phyloP scores from a whole-genome alignment of 2,113 vertebrate genomes.

The Cephalophus harveyi region DNA sequence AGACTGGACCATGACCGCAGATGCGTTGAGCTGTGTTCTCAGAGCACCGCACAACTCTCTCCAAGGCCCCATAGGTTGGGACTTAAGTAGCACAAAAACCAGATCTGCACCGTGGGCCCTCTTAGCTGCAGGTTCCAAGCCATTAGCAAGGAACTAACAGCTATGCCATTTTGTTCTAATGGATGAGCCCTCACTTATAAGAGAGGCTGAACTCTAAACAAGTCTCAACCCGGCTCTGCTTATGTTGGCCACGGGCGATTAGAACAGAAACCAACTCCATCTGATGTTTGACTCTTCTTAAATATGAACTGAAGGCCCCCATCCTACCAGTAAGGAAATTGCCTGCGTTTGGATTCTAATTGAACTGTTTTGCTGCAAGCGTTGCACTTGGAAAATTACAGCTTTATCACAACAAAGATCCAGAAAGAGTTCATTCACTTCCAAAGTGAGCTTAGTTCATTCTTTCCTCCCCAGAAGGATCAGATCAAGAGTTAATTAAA shows the following conservation, averaged over 20 bases:
- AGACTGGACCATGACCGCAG: not conserved
- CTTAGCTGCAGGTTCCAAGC: not conserved
- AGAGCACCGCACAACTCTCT: not conserved
- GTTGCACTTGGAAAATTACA: conserved; percentile 49
- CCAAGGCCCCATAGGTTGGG: not conserved
- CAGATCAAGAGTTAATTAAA: conserved; percentile 67
- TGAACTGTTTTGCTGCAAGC: conserved; percentile 55
- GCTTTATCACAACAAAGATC: not conserved
- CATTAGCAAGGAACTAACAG: not conserved
- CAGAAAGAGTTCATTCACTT: conserved; percentile 60
- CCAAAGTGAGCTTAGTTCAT: conserved; percentile 38
- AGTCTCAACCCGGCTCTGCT: not conserved
- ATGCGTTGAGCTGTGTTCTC: not conserved
- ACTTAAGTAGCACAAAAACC: not conserved
- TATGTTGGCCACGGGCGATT: not conserved
- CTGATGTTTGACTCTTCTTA: conserved; percentile 40
- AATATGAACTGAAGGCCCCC: not conserved
- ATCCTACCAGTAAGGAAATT: conserved; percentile 38
- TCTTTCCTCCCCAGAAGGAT: conserved; percentile 59
- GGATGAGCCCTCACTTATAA: not conserved
- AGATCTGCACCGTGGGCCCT: not conserved
- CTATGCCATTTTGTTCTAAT: not conserved
- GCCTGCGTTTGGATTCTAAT: conserved; percentile 33
- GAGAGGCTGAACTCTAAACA: conserved; percentile 14
- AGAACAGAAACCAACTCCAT: not conserved